Percentiles rank a stretch among this genome's conserved stretches.
Evolutionary conservation across 2,113 vertebrate species (phyloP).

Genomic region (Beaufortia kweichowensis): DNA sequence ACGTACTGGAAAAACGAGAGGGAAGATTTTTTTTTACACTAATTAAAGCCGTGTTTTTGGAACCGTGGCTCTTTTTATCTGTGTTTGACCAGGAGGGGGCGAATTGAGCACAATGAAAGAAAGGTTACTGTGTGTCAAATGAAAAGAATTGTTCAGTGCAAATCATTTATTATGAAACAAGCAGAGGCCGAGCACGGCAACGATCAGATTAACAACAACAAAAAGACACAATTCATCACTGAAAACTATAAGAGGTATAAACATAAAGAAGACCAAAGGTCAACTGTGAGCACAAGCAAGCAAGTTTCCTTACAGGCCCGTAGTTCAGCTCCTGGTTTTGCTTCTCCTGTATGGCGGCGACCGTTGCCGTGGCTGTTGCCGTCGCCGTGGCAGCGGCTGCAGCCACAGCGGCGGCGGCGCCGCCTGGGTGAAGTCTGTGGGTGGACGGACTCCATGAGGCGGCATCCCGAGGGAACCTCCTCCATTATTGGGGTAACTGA

Average conservation of each 20-base stretch:
- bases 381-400: constrained; percentile 91
- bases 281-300: not conserved
- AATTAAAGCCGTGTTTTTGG: constrained; percentile 46
- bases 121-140: constrained; percentile 1
- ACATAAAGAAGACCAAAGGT: constrained; percentile 9
- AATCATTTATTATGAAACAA: not conserved
- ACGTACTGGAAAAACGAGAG: not conserved
- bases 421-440: constrained; percentile 89
- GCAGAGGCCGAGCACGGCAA: not conserved
- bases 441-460: constrained; percentile 76
- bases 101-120: not conserved
- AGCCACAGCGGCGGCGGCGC: constrained; percentile 88
- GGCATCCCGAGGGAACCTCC: constrained; percentile 79
- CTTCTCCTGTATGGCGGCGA: constrained; percentile 93
- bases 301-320: constrained; percentile 77
- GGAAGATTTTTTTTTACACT: constrained; percentile 10
- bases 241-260: not conserved
- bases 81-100: constrained; percentile 47
- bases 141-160: too few species aligned
- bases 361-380: constrained; percentile 89
- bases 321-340: constrained; percentile 95
- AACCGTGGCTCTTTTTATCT: not conserved
- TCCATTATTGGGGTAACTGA: constrained; percentile 80
- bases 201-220: not conserved
- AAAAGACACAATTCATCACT: not conserved